Percentiles rank a stretch among this genome's conserved stretches.
Evolutionary conservation across 2,797 vertebrate species (phyloP).

Genomic region (Manis crassicaudata): DNA sequence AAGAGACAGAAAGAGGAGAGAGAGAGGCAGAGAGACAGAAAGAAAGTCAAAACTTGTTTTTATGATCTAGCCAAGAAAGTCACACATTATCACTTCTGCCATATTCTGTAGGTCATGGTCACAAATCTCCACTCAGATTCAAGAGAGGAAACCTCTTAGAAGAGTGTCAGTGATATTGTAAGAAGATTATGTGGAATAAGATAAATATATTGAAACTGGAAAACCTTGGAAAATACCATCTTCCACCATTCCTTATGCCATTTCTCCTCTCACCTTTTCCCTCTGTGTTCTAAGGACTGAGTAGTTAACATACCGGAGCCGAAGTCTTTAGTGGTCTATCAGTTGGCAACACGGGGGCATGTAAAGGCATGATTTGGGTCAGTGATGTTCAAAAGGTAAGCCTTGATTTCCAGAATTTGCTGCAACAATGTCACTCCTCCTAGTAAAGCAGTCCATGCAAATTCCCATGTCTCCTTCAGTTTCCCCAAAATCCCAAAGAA

Average conservation of each 20-base stretch:
- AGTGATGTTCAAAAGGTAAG: neutral
- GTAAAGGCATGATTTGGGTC: neutral
- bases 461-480: neutral
- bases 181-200: neutral
- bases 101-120: neutral
- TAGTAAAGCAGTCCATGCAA: neutral
- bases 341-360: neutral
- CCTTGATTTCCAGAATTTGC: neutral
- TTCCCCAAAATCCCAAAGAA: neutral
- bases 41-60: neutral
- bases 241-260: neutral
- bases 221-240: neutral
- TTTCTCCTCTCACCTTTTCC: neutral
- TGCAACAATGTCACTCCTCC: neutral
- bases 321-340: neutral
- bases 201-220: neutral
- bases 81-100: neutral
- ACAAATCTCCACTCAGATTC: neutral
- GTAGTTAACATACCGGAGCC: neutral
- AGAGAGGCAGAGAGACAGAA: neutral
- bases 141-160: neutral
- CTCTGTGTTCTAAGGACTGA: neutral
- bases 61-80: neutral
- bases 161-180: neutral
- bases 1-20: neutral